Evolutionary conservation across 2,888 invertebrate species (phyloP).

Genomic region (Eristalinus sepulchralis): DNA sequence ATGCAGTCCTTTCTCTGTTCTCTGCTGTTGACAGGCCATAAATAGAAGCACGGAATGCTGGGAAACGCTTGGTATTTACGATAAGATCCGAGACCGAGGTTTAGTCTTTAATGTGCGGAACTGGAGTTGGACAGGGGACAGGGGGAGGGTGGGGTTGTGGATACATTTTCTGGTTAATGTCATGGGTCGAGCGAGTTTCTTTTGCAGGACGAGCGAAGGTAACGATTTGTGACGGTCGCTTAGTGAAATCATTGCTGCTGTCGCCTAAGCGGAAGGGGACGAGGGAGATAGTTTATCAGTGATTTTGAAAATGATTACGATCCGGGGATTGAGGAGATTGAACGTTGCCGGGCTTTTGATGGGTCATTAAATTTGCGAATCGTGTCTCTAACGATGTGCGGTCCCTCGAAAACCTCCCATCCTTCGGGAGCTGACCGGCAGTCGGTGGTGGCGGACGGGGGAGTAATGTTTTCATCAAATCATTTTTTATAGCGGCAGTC

Average conservation of each 20-base stretch:
- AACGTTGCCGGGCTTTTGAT: not conserved
- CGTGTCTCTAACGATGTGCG: not conserved
- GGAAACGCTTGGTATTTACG: slow-evolving; percentile 6
- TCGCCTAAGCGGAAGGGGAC: not conserved
- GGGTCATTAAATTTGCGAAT: not conserved
- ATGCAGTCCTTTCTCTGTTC: slow-evolving; percentile 21
- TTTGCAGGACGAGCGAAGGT: not conserved
- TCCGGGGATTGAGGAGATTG: not conserved
- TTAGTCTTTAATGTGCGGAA: not conserved
- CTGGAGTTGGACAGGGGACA: not conserved
- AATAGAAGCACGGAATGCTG: slow-evolving; percentile 16
- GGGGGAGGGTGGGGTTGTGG: not conserved
- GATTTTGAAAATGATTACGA: not conserved
- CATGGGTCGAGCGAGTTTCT: not conserved
- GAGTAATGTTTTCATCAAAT: not conserved
- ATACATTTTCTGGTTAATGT: not conserved
- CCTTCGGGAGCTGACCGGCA: no score
- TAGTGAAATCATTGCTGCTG: not conserved
- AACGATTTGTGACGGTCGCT: not conserved
- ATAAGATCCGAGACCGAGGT: not conserved
- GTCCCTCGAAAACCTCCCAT: not conserved
- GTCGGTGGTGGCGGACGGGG: no score
- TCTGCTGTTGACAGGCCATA: slow-evolving; percentile 12
- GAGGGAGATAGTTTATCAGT: not conserved
- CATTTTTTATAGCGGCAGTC: not conserved